Evolutionary conservation across 2,888 invertebrate genomes (phyloP).

Genomic region (Mimachlamys varia): DNA sequence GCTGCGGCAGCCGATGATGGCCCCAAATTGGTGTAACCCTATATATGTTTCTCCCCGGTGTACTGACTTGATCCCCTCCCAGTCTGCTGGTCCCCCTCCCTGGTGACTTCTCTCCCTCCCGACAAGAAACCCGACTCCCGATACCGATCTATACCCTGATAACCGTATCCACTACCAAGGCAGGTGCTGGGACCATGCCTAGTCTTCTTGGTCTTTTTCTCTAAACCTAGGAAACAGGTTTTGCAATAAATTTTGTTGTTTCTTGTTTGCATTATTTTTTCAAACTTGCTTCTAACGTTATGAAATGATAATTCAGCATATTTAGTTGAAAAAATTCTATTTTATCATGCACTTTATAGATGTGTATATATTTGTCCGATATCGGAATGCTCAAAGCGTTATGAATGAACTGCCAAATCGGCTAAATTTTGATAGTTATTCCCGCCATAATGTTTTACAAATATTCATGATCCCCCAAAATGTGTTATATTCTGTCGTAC

Average conservation of each 20-base stretch:
- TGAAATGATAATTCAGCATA: background rate
- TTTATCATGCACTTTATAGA: background rate
- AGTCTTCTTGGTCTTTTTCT: background rate
- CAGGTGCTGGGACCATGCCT: slow-evolving; percentile 5
- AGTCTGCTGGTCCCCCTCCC: background rate
- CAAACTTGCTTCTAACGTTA: background rate
- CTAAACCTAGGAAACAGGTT: background rate
- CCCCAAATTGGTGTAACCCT: slow-evolving; percentile 28
- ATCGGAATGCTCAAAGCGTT: background rate
- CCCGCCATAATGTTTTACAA: background rate
- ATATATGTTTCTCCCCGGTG: slow-evolving; percentile 22
- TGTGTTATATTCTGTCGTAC: background rate
- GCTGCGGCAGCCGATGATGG: background rate
- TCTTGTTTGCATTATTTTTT: background rate
- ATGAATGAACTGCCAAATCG: background rate
- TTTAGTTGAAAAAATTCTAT: too few relatives aligned
- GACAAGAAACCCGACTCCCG: slow-evolving; percentile 1
- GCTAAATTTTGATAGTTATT: background rate
- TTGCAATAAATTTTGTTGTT: background rate
- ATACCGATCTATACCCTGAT: slow-evolving; percentile 9
- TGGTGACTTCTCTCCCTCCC: background rate
- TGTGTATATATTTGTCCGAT: background rate
- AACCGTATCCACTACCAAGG: slow-evolving; percentile 2
- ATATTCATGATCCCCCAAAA: background rate
- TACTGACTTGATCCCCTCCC: slow-evolving; percentile 32